Percentiles rank a stretch among this genome's conserved stretches.
Conservation (phyloP, 2,113 vertebrate genomes). For the Perca flavescens region DNA sequence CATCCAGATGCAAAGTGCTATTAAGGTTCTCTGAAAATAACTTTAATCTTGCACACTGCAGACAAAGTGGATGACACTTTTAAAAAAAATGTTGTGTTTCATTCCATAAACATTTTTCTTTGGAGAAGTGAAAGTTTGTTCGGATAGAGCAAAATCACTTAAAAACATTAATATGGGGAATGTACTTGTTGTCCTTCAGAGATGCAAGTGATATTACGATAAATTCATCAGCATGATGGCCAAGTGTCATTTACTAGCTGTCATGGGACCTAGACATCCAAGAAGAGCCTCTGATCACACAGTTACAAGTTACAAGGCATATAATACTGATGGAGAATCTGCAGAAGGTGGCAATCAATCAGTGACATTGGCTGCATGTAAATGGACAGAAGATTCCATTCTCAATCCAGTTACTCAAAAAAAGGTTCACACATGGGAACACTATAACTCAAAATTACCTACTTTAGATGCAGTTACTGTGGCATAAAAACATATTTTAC, state of each 20-base stretch:
- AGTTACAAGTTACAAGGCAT: conserved; percentile 13
- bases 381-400: conserved; percentile 3
- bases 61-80: conserved; percentile 14
- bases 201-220: conserved; percentile 2
- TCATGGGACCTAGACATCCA: neutral
- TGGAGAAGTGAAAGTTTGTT: neutral
- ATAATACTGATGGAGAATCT: neutral
- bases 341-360: conserved; percentile 1
- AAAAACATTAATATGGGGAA: neutral
- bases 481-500: neutral
- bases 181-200: neutral
- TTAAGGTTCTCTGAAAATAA: conserved; percentile 44
- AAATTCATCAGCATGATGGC: neutral
- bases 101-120: neutral
- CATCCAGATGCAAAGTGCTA: conserved; percentile 35
- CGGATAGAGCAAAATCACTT: neutral
- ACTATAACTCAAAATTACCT: conserved; percentile 7
- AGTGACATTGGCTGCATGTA: neutral
- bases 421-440: conserved; percentile 21
- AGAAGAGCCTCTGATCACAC: conserved; percentile 5
- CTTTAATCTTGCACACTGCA: conserved; percentile 45
- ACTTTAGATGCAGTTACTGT: neutral
- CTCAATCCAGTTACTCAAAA: conserved; percentile 5
- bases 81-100: neutral
- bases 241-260: conserved; percentile 5